Base-by-base conservation (phyloP, 2,888 invertebrate species). In the Pachycephus smyrnensis region DNA sequence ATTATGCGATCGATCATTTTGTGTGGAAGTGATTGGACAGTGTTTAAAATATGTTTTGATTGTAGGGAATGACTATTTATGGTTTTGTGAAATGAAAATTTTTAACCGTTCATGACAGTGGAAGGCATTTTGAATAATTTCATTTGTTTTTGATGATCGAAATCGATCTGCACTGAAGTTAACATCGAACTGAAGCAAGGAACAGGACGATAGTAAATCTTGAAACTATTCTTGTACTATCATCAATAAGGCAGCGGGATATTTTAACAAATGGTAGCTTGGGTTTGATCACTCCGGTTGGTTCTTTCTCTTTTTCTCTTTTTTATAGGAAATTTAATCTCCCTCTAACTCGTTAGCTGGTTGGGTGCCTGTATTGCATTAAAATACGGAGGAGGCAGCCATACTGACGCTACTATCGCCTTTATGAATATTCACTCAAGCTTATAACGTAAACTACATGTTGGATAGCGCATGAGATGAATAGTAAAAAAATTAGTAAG, bases 1-100 rank as follows among this genome's bases (percentile, higher is more conserved):
- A 32, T 71, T 71, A 31, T 32, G 31, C 71, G 71, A 71, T 71
- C 71, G 71, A 71, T 71, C 71, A 71, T 71, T 15, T 32, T 32
- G 12, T 15, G 3, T 71, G 30, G 71, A 12, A 71, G 71, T 1
- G 71, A 55, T 55, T 9, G 40, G 40, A 23, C 15, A 55, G 40
- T 55, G 15, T 55, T 55, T 55, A 55, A 55, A 55, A 55, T 55
- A 55, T 55, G 40, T 55, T 55, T 55, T 55, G 40, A 55, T 55
- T 23, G 23, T 55, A 23, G 40, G 40, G 23, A 55, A 55, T 6
- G 40, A 55, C 40, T 40, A 40, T 40, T 40, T 40, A 55, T 55
- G 40, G 40, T 55, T 55, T 33, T 32, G 12, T 40, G 75, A 55
- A n/a, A 23, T 6, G 23, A 55, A 55, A 15, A 6, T 23, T 69